Evolutionary conservation across 2,888 invertebrate species (phyloP), one percentile per base, ranked within the genome.

Genomic region (Amaurobius ferox): DNA sequence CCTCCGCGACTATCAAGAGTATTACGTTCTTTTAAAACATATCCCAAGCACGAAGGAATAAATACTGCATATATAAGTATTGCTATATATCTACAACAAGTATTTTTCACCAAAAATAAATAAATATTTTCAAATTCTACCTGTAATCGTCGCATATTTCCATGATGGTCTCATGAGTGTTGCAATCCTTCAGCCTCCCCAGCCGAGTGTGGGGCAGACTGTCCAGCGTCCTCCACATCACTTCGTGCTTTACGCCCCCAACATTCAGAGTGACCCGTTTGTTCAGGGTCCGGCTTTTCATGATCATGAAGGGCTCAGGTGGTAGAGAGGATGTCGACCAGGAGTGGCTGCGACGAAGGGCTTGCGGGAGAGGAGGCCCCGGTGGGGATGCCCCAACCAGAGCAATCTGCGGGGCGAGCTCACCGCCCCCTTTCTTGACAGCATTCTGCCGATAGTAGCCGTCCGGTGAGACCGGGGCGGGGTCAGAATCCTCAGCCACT

Each of bases 301-400:
- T 95, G 93, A 98, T 98, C 95, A 97, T 96, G 93, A 97, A 97
- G 91, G 97, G 96, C 93, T 98, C 98, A 90, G 98, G 97, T 89
- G 97, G 97, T 91, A 97, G 71, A 3, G 88, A 88, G 0, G 86
- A 71, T 13, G 72, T 80, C 3, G 88, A 88, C 29, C 88, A 9
- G 11, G 88, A 88, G 35, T 88, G 86, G 48, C 83, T 85, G 7
- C 83, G 19, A 5, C 83, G 28, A 7, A 85, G 72, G 7, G 61
- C 68, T 40, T 48, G 32, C 2, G 30, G 48, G 19, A 19, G 44
- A 29, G 68, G 40, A 3, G 70, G 68, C 2, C 19, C 66, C n/a
- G 72, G 72, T 0, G 71, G 28, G 29, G 71, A 44, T 6, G 40
- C 28, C 11, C 66, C 40, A n/a, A 66, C 76, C 44, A 44, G 30